phyloP scores from a whole-genome alignment of 2,888 invertebrate genomes.

The Metalampra italica region DNA sequence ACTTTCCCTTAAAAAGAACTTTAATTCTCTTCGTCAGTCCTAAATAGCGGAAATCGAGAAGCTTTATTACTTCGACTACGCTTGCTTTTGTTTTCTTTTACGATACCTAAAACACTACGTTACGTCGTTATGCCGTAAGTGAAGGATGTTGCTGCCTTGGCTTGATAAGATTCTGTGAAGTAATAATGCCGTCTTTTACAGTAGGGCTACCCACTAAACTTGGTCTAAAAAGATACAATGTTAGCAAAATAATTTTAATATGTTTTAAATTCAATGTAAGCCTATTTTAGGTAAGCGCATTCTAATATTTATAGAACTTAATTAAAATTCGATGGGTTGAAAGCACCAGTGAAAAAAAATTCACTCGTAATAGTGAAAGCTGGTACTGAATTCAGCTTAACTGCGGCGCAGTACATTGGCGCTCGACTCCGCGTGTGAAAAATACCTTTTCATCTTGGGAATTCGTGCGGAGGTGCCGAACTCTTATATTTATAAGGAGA shows the following conservation, averaged over 20 bases:
- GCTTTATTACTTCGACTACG: slow-evolving; percentile 60
- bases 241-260: too few species aligned
- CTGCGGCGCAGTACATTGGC: slow-evolving; percentile 30
- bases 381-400: background rate
- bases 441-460: slow-evolving; percentile 73
- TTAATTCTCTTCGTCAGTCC: slow-evolving; percentile 58
- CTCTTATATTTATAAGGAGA: slow-evolving; percentile 72
- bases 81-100: slow-evolving; percentile 62
- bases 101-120: slow-evolving; percentile 55
- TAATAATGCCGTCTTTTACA: slow-evolving; percentile 25
- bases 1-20: slow-evolving; percentile 58
- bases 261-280: too few species aligned
- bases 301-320: too few species aligned
- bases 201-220: slow-evolving; percentile 6
- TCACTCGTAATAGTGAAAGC: too few species aligned
- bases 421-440: slow-evolving; percentile 54
- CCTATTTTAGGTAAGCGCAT: too few species aligned
- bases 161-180: slow-evolving; percentile 36
- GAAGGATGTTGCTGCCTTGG: slow-evolving; percentile 42
- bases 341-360: too few species aligned
- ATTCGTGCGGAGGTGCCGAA: slow-evolving; percentile 67
- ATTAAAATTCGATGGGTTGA: too few species aligned
- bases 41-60: slow-evolving; percentile 62
- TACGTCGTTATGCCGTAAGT: slow-evolving; percentile 51
- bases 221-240: background rate